Evolutionary conservation across 2,888 invertebrate genomes (phyloP), one percentile per base, ranked within the genome.

Genomic region (Sericinus montela): DNA sequence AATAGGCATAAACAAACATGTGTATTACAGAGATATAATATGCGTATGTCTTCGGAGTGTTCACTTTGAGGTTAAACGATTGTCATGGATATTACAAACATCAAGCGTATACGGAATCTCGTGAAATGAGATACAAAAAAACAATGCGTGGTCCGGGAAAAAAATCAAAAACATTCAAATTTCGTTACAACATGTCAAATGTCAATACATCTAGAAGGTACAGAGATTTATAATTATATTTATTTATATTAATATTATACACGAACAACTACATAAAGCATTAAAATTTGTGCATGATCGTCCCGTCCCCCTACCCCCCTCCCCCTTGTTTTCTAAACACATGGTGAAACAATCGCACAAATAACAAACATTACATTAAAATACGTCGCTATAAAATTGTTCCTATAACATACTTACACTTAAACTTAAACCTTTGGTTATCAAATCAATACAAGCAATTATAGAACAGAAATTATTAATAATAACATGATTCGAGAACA

Each of bases 251-350:
- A 65, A 64, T 58, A 62, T 67, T 75, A 75, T 78, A 78, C 71
- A 75, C 76, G 81, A 84, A 78, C 67, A 62, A 68, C 79, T 84
- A 85, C 77, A 78, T 82, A 80, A 85, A 85, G 85, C 85, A 80
- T 80, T 75, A 75, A 68, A 67, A 72, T 48, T 80, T 77, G 80
- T 81, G 83, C 77, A 48, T 41, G 42, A 63, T 56, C 67, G 11
- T 67, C 60, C 63, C 50, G 45, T 41, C 41, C 40, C 44, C 49
- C 43, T 43, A 30, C 41, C 43, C 40, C 48, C 19, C 42, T 39
- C 35, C 9, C 15, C 15, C 35, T 15, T 5, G 3, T 23, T 30
- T 30, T 10, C 30, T 9, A 8, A 8, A 15, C 35, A 3, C 9
- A 35, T 2, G 13, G 7, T 29, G 10, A 30, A 35, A 42, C 34